Base-by-base conservation (phyloP, 2,113 vertebrate genomes). In the Amphiprion percula region DNA sequence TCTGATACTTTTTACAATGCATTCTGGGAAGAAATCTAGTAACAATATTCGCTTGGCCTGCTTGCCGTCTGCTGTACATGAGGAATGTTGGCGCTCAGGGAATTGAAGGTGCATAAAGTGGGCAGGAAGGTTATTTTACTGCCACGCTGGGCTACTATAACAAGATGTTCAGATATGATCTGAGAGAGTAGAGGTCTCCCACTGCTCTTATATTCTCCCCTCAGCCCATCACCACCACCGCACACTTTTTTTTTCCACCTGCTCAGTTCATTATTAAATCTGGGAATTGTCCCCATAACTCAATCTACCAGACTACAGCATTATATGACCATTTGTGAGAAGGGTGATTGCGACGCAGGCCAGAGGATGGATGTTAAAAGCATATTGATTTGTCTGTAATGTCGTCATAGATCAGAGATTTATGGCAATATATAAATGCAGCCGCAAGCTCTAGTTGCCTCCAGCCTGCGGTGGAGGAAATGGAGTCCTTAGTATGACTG, bases 321-420 rank as follows among this genome's bases (percentile, higher is more conserved):
- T 94, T 94, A 93, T 93, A 93, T 91, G 92, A 91, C 90, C 93
- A 93, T 94, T 94, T 94, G 93, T 89, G 88, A 90, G 83, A 70
- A 53, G 80, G 88, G 88, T 83, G 88, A 91, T 90, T 91, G 87
- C 80, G 79, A 87, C 74, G 79, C 75, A 61, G 90, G 84, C 74
- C 88, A 87, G 89, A 88, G 90, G 92, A 94, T 94, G 91, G 94
- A 93, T 94, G 94, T 94, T 95, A 95, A 94, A 95, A 94, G 93
- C 93, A 95, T 95, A 95, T 95, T 93, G 94, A 95, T 95, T 94
- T 92, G 91, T 91, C 91, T 90, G 91, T 94, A 94, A 93, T 93
- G 91, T 91, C 92, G 89, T 94, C 91, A 91, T 94, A 90, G 86
- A 93, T 94, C 90, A 79, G 86, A 88, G 90, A 93, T 93, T 93